Percentiles rank a stretch among this genome's conserved stretches.
Evolutionary conservation across 1,140 invertebrate species (phyloP).

Genomic region (Drosophila guanche): DNA sequence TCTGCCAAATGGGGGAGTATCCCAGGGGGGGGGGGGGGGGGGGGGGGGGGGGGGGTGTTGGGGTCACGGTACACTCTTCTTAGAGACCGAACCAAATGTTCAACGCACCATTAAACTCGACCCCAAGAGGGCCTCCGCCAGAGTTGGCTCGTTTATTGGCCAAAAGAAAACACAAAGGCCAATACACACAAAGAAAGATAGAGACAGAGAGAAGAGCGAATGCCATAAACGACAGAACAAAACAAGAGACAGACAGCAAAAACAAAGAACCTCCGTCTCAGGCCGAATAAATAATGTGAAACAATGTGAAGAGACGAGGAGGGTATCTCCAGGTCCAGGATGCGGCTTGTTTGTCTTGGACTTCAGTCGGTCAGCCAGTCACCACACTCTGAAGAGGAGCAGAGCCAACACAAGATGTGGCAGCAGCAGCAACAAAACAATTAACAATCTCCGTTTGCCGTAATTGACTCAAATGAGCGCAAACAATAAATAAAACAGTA

Average conservation of each 20-base stretch:
- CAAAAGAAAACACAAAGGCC: conserved; percentile 73
- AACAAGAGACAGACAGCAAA: conserved; percentile 24
- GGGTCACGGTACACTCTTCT: conserved; percentile 1
- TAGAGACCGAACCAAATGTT: conserved; percentile 57
- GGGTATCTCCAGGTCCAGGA: conserved; percentile 16
- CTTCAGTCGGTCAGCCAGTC: conserved; percentile 39
- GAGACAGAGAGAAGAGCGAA: conserved; percentile 32
- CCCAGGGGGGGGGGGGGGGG: not conserved
- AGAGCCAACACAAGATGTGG: not conserved
- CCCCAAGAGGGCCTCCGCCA: conserved; percentile 11
- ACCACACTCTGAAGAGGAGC: conserved; percentile 6
- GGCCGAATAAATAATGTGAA: conserved; percentile 66
- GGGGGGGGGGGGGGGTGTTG: not conserved
- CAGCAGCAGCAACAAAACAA: conserved; percentile 59
- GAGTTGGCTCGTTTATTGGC: conserved; percentile 64
- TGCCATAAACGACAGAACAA: conserved; percentile 63
- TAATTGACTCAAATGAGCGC: conserved; percentile 79
- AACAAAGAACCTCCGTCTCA: conserved; percentile 46
- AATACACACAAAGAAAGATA: conserved; percentile 7
- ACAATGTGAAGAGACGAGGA: conserved; percentile 33
- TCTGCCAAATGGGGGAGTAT: not conserved
- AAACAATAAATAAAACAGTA: conserved; percentile 79
- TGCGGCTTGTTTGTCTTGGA: conserved; percentile 70
- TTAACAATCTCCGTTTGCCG: conserved; percentile 77
- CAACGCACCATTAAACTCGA: conserved; percentile 70